These are phyloP conservation scores for Pristionchus maxplancki DNA, from an alignment of 2,888 invertebrate genomes.

Conservation along the genomic window DNA sequence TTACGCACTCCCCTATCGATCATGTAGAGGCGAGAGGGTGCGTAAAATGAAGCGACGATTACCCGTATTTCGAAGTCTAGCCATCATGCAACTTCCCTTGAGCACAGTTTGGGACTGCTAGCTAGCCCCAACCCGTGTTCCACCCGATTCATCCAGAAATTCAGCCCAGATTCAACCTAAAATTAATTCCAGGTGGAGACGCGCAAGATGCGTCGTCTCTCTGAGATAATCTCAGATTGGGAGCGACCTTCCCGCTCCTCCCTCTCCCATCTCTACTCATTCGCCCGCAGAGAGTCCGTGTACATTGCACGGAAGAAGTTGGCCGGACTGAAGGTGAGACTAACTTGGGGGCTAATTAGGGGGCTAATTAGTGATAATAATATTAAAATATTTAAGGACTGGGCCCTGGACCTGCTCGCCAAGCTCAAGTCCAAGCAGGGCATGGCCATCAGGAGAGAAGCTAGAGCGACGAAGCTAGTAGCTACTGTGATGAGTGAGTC, in stretches of 20 bases:
- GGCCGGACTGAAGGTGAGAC: slow-evolving; percentile 72
- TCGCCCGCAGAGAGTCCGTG: slow-evolving; percentile 75
- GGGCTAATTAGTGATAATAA: background rate
- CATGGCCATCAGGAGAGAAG: slow-evolving; percentile 77
- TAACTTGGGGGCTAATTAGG: background rate
- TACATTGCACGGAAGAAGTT: slow-evolving; percentile 77
- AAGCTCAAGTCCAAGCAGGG: slow-evolving; percentile 77
- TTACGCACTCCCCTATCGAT: too few relatives aligned
- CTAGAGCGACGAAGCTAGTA: slow-evolving; percentile 77
- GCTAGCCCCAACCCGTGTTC: background rate
- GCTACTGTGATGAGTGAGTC: slow-evolving; percentile 79
- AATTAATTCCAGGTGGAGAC: slow-evolving; percentile 62
- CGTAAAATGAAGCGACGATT: too few relatives aligned
- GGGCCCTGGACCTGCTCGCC: slow-evolving; percentile 74
- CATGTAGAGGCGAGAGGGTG: too few relatives aligned
- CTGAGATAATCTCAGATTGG: slow-evolving; percentile 77
- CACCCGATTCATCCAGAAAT: background rate
- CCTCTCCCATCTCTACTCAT: slow-evolving; percentile 73
- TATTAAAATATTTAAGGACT: too few relatives aligned
- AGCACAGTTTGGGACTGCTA: too few relatives aligned
- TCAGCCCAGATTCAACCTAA: background rate
- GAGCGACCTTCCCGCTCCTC: slow-evolving; percentile 72
- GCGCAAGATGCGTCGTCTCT: slow-evolving; percentile 74
- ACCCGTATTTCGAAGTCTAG: too few relatives aligned
- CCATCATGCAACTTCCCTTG: background rate